phyloP scores from a whole-genome alignment of 1,140 invertebrate genomes.

The Nilaparvata lugens region DNA sequence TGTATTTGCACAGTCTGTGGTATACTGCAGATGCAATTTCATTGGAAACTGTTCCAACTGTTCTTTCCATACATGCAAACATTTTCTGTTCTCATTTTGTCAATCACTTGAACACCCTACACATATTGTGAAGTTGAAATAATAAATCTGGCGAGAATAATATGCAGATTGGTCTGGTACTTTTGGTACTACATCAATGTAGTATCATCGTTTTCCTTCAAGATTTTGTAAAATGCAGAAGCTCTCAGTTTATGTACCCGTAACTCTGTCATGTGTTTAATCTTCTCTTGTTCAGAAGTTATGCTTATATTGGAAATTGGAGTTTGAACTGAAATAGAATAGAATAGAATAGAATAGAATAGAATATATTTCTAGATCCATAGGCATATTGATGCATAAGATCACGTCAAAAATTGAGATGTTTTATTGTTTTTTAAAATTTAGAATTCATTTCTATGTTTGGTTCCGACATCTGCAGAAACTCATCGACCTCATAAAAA shows the following conservation, averaged over 20 bases:
- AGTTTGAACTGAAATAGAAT: too few relatives aligned
- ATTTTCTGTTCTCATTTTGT: constrained; percentile 26
- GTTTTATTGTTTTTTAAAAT: too few relatives aligned
- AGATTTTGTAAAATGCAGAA: neutral
- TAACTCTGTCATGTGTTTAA: neutral
- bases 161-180: constrained; percentile 30
- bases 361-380: too few relatives aligned
- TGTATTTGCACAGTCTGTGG: constrained; percentile 24
- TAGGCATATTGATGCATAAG: too few relatives aligned
- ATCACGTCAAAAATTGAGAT: too few relatives aligned
- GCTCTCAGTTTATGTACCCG: neutral
- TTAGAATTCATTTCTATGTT: too few relatives aligned
- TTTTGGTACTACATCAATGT: constrained; percentile 32
- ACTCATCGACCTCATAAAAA: too few relatives aligned
- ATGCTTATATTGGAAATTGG: too few relatives aligned
- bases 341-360: too few relatives aligned
- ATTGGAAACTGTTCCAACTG: constrained; percentile 24
- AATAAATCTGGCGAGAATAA: constrained; percentile 32
- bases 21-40: constrained; percentile 29
- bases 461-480: too few relatives aligned
- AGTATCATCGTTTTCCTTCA: neutral
- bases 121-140: constrained; percentile 33
- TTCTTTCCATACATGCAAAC: constrained; percentile 30
- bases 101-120: constrained; percentile 27
- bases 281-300: too few relatives aligned